Conservation (phyloP, 2,113 vertebrate genomes). For the Neogobius melanostomus region DNA sequence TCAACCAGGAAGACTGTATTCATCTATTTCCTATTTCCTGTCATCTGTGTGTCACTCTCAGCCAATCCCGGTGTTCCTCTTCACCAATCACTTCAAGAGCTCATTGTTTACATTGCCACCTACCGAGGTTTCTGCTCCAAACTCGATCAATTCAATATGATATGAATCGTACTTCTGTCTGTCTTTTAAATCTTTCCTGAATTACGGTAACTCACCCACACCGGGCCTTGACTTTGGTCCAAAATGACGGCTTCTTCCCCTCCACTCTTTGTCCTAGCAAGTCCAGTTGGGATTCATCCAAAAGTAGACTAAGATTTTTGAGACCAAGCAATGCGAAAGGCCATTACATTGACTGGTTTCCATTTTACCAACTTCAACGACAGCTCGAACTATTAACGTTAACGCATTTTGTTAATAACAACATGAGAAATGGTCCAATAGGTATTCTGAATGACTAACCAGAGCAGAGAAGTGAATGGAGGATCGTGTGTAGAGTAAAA, state of each 20-base stretch:
- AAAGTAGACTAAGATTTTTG: not conserved
- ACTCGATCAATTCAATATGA: not conserved
- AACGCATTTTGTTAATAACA: not conserved
- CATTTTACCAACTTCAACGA: slow-evolving; percentile 24
- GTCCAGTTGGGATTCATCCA: slow-evolving; percentile 61
- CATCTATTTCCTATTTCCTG: not conserved
- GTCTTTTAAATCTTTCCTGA: not conserved
- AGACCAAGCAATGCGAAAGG: slow-evolving; percentile 17
- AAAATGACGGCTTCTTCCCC: slow-evolving; percentile 29
- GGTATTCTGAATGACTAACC: not conserved
- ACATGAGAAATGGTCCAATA: not conserved
- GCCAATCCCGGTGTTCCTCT: not conserved
- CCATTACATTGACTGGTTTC: slow-evolving; percentile 22
- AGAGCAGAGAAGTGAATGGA: not conserved
- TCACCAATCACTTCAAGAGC: not conserved
- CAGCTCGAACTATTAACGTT: not conserved
- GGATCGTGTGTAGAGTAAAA: not conserved
- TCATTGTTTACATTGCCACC: not conserved
- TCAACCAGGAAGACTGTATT: not conserved
- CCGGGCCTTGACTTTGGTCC: slow-evolving; percentile 37
- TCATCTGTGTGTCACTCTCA: not conserved
- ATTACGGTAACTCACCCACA: slow-evolving; percentile 53
- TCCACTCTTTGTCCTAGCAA: slow-evolving; percentile 45
- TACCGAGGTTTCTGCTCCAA: not conserved
- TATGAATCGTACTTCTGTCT: not conserved